Evolutionary conservation across 1,140 invertebrate species (phyloP), one percentile per base, ranked within the genome.

Genomic region (Drosophila malerkotliana): DNA sequence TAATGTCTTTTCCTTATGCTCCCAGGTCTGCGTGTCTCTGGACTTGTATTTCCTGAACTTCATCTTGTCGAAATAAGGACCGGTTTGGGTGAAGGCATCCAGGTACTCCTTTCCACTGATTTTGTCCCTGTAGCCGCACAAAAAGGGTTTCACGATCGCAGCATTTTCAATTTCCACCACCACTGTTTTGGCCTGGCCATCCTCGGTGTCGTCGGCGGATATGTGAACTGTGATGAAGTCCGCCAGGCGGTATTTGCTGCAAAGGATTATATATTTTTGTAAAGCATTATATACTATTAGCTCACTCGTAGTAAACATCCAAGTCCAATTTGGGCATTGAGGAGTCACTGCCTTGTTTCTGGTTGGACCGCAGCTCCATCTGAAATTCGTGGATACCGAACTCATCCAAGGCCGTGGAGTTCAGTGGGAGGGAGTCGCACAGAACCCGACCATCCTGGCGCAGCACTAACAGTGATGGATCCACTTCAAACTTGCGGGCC

Each of bases 21-120:
- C 82, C 72, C 63, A 67, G 26, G 91, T 92, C 44, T 92, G 91
- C 0, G 90, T 91, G 47, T 92, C 91, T 81, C 90, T 59, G 52
- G 81, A 48, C 74, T 80, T 39, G 85, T 61, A 80, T 66, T 89
- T 67, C 87, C 90, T 44, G 66, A 71, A 41, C 61, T 92, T 90
- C 24, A 57, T 56, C 49, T 90, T 87, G 21, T 91, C 85, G 9
- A 90, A 80, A 26, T 82, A 79, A 1, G 94, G 94, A 10, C 93
- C 93, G 9, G 94, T 95, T 89, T 95, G 94, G 0, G 93, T 93
- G 57, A 92, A 93, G 15, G 93, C 94, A 79, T 95, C 93, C 48
- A 94, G 84, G 79, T 94, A 95, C 72, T 93, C 91, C 7, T 92
- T 80, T 26, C 72, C 78, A 44, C 92, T 94, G 47, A 77, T 64